Percentiles rank a stretch among this genome's conserved stretches.
Evolutionary conservation across 2,888 invertebrate genomes (phyloP).

Genomic region (Toxonevra muliebris): DNA sequence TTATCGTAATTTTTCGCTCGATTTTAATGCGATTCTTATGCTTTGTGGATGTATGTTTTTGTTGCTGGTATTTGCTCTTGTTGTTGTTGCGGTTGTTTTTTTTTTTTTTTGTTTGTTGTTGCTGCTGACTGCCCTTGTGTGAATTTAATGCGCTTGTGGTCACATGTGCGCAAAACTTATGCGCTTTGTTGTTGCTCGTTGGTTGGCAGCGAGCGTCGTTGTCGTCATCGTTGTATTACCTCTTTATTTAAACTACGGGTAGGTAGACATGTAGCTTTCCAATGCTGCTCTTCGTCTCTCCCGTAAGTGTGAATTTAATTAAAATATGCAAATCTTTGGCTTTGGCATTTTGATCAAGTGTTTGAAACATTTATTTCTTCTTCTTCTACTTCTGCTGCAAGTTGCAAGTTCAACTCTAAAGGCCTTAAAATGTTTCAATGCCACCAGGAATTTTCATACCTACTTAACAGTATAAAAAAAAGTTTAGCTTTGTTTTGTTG

Average conservation of each 20-base stretch:
- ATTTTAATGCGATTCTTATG: too few relatives aligned
- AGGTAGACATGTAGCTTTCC: neutral
- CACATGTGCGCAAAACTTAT: constrained; percentile 47
- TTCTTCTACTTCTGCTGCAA: constrained; percentile 44
- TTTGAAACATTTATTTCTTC: constrained; percentile 16
- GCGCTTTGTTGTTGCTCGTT: constrained; percentile 9
- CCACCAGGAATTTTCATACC: too few relatives aligned
- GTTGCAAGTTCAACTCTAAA: constrained; percentile 24
- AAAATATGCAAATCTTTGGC: constrained; percentile 63
- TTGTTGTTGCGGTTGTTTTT: neutral
- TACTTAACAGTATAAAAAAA: too few relatives aligned
- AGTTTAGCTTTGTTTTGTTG: neutral
- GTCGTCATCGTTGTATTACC: constrained; percentile 13
- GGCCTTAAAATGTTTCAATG: constrained; percentile 19
- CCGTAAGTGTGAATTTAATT: constrained; percentile 63
- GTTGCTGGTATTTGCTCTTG: too few relatives aligned
- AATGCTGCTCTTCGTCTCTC: constrained; percentile 30
- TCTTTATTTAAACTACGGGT: neutral
- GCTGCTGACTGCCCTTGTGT: constrained; percentile 22
- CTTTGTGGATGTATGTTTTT: too few relatives aligned
- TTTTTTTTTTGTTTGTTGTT: constrained; percentile 43
- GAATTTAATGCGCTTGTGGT: constrained; percentile 57
- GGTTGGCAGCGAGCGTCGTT: neutral
- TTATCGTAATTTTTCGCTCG: too few relatives aligned
- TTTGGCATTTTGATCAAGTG: constrained; percentile 64